Evolutionary conservation across 2,888 invertebrate species (phyloP), one percentile per base, ranked within the genome.

Genomic region (Amphipyra tragopoginis): DNA sequence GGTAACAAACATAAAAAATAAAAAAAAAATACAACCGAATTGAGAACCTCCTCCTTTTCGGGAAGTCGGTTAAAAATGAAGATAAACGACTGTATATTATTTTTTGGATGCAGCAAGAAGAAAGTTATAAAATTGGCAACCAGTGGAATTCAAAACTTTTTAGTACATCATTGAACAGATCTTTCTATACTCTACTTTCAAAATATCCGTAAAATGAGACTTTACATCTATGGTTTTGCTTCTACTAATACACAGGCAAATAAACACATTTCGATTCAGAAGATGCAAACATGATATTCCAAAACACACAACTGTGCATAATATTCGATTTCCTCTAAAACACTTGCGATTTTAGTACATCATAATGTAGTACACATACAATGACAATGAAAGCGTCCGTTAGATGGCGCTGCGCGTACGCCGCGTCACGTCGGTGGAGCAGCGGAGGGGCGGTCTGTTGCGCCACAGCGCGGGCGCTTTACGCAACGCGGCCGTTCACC

Each of bases 401-500:
- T 85, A 91, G 90, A 87, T 91, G 91, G 86, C 87, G 78, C 71
- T 79, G 76, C 70, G 77, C 65, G 73, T 55, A 56, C 67, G 77
- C 75, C 77, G 76, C 78, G 77, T 73, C 72, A 71, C 76, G 71
- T 74, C 67, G 61, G 54, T 48, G 13, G 66, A 33, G 66, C 75
- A 68, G 75, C 75, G 79, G 82, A 82, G 85, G 80, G 84, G 87
- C 85, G 87, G 85, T 83, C 65, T 83, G 86, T 89, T 90, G 90
- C 91, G 91, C 92, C 90, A 92, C 90, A 84, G 79, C 84, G 81
- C 84, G 80, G 77, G 83, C 86, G 85, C 86, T 93, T 94, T 94
- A 93, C 93, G 94, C 94, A 94, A 94, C 92, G 83, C 86, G 93
- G 92, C 87, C 93, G 78, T 93, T 94, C 89, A 94, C 94, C 94